These are phyloP conservation scores for Acromyrmex echinatior DNA, from an alignment of 1,140 invertebrate genomes.

Conservation along the genomic window DNA sequence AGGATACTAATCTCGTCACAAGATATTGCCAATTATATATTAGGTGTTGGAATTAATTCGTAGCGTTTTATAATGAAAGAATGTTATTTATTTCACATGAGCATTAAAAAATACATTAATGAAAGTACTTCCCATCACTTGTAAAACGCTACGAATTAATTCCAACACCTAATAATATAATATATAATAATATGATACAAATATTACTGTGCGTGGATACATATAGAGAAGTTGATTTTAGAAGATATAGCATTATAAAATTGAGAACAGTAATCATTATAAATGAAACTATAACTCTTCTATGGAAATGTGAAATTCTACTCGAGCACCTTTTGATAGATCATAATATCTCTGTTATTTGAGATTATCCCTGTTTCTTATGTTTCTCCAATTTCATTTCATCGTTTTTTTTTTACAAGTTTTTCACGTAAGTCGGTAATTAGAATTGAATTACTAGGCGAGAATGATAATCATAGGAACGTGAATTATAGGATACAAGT, in stretches of 20 bases:
- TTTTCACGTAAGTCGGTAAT: background rate
- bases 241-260: background rate
- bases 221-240: background rate
- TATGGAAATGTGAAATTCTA: constrained; percentile 9
- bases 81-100: too few relatives aligned
- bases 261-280: constrained; percentile 13
- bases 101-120: too few relatives aligned
- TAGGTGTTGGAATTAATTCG: too few relatives aligned
- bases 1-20: too few relatives aligned
- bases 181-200: background rate
- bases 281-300: constrained; percentile 26
- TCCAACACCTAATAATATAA: too few relatives aligned
- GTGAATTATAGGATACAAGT: background rate
- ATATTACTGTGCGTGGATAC: background rate
- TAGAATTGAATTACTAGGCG: background rate
- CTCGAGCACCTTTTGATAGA: background rate
- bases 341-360: constrained; percentile 36
- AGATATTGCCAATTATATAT: background rate
- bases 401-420: background rate
- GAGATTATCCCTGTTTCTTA: background rate
- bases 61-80: too few relatives aligned
- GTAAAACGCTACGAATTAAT: too few relatives aligned
- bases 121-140: too few relatives aligned
- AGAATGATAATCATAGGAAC: background rate
- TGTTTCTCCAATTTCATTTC: background rate